Evolutionary conservation across 2,888 invertebrate species (phyloP).

Genomic region (Philhelius pedissequus): DNA sequence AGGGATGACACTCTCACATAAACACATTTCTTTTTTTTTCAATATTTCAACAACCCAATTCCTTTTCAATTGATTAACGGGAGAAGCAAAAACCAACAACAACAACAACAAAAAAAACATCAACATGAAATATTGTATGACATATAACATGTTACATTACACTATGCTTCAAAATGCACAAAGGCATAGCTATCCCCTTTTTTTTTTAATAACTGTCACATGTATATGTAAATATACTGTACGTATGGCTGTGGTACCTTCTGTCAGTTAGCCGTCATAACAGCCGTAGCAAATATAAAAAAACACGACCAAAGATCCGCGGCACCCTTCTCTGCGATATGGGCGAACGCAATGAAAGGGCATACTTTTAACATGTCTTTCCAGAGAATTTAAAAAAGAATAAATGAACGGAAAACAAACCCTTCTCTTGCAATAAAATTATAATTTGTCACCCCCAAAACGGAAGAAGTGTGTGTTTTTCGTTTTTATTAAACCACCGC

Average conservation of each 20-base stretch:
- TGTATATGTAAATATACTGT: not conserved
- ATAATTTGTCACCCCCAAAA: conserved; percentile 66
- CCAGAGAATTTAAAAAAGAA: not conserved
- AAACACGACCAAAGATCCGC: conserved; percentile 1
- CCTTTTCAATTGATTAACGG: conserved; percentile 11
- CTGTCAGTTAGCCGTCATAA: conserved; percentile 63
- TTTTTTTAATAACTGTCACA: conserved; percentile 35
- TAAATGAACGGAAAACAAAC: conserved; percentile 45
- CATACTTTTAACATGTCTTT: conserved; percentile 37
- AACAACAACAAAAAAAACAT: conserved; percentile 5
- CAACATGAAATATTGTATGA: conserved; percentile 41
- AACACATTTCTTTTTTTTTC: conserved; percentile 6
- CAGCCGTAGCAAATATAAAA: conserved; percentile 51
- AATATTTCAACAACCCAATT: conserved; percentile 45
- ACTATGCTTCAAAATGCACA: conserved; percentile 33
- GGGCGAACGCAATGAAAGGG: conserved; percentile 37
- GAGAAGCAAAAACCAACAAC: not conserved
- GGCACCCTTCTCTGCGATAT: conserved; percentile 42
- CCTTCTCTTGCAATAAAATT: conserved; percentile 55
- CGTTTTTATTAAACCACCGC: conserved; percentile 22
- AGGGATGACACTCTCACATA: conserved; percentile 49
- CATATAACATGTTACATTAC: conserved; percentile 43
- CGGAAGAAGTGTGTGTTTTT: conserved; percentile 50
- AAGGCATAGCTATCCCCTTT: conserved; percentile 14
- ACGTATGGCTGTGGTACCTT: not conserved